These are phyloP conservation scores for Leptocoma aspasia DNA, from an alignment of 2,113 vertebrate genomes.

Conservation along the genomic window DNA sequence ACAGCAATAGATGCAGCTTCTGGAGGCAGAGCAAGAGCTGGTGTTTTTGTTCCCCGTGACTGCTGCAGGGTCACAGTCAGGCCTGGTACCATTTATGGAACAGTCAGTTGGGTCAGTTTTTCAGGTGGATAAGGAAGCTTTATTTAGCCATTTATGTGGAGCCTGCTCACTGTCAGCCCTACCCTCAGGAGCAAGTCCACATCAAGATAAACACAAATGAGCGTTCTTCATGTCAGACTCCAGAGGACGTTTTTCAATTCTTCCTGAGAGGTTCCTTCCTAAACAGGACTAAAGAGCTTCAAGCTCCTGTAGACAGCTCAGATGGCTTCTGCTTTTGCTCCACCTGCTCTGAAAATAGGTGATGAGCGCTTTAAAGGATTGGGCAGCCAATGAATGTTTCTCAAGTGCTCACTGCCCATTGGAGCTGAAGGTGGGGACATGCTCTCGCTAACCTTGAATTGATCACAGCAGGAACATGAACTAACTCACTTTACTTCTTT, in stretches of 20 bases:
- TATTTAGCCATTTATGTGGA: background rate
- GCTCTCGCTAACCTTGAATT: background rate
- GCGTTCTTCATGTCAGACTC: background rate
- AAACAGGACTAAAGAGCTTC: background rate
- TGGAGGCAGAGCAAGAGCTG: background rate
- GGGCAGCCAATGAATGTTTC: background rate
- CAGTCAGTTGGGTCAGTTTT: background rate
- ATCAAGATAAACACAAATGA: background rate
- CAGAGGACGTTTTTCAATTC: background rate
- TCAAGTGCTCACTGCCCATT: background rate
- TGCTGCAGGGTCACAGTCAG: background rate
- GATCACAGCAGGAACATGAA: background rate
- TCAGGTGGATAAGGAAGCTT: background rate
- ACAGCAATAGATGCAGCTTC: no score
- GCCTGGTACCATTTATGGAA: background rate
- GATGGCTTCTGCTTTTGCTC: background rate
- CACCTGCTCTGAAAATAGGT: background rate
- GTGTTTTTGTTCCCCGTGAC: background rate
- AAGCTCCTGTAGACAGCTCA: background rate
- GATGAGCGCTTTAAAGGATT: background rate
- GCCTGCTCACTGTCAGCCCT: background rate
- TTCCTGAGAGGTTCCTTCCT: background rate
- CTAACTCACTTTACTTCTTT: background rate
- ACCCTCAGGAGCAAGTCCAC: background rate
- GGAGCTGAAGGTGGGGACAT: background rate